These are phyloP conservation scores for Montipora foliosa DNA, from an alignment of 64 coral and sea anemone species.

Conservation along the genomic window DNA sequence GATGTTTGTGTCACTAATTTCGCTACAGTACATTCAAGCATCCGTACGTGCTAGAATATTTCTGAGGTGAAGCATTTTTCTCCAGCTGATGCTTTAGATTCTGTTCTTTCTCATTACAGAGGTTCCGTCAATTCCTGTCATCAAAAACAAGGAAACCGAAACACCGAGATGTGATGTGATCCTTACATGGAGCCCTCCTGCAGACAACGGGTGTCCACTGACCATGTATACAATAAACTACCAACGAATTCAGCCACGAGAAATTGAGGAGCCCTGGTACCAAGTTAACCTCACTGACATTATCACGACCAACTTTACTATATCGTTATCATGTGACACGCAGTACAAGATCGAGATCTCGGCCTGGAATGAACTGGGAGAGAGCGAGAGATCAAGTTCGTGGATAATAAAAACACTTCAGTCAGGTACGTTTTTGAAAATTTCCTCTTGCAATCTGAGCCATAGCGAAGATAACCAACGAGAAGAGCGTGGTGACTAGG, in stretches of 20 bases:
- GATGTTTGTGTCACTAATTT: too few relatives aligned
- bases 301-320: not conserved
- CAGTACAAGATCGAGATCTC: not conserved
- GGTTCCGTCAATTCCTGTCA: not conserved
- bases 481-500: too few relatives aligned
- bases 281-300: not conserved
- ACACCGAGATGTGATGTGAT: not conserved
- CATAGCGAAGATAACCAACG: too few relatives aligned
- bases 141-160: not conserved
- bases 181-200: not conserved
- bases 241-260: not conserved
- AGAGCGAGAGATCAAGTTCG: not conserved
- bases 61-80: too few relatives aligned
- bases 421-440: not conserved
- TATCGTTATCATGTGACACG: not conserved
- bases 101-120: not conserved
- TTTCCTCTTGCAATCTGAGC: too few relatives aligned
- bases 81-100: too few relatives aligned
- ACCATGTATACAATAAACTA: slow-evolving; percentile 8
- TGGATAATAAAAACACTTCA: not conserved
- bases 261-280: not conserved
- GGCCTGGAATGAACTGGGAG: not conserved
- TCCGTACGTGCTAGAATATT: too few relatives aligned
- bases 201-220: not conserved
- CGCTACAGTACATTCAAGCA: too few relatives aligned